Evolutionary conservation across 2,888 invertebrate species (phyloP), one percentile per base, ranked within the genome.

Genomic region (Portevinia maculata): DNA sequence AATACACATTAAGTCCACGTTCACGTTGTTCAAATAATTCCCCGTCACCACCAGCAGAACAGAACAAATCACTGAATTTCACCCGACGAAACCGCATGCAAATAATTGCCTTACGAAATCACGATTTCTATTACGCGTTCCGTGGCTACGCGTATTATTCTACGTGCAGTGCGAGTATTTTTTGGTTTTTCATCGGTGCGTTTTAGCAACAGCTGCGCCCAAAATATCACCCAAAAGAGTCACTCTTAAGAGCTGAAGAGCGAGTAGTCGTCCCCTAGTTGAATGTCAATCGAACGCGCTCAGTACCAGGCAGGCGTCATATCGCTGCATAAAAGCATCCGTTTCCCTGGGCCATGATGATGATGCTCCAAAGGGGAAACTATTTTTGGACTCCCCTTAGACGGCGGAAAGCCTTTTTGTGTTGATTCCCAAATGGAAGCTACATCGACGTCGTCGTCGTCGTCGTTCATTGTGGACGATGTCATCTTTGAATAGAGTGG

Each of bases 321-420:
- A 65, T 53, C 17, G 6, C 15, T 50, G 65, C 39, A 50, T 46
- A 37, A 52, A 24, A 59, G 50, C 53, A 41, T 53, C 53, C 17
- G 8, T 34, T 17, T 30, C 37, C 34, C 52, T 13, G 46, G 34
- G 30, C 52, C 73, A 71, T 41, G 62, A 39, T 11, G 32, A 50
- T 19, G 65, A 19, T 30, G 30, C 24, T 30, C 41, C 37, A 37
- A 15, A 13, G 17, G 57, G 48, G 37, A 55, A 46, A 76, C 81
- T 81, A 81, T 81, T 76, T 81, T 81, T 71, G 75, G 76, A 79
- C 69, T 64, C 59, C 41, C 70, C 69, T 44, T 34, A 48, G 46
- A 44, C 28, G 24, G n/a, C 9, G 15, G 7, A 44, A n/a, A 60
- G 34, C 39, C 41, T 41, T 44, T 34, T 30, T 46, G 52, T 55